Evolutionary conservation across 2,113 vertebrate species (phyloP).

Genomic region (Chaenogobius annularis): DNA sequence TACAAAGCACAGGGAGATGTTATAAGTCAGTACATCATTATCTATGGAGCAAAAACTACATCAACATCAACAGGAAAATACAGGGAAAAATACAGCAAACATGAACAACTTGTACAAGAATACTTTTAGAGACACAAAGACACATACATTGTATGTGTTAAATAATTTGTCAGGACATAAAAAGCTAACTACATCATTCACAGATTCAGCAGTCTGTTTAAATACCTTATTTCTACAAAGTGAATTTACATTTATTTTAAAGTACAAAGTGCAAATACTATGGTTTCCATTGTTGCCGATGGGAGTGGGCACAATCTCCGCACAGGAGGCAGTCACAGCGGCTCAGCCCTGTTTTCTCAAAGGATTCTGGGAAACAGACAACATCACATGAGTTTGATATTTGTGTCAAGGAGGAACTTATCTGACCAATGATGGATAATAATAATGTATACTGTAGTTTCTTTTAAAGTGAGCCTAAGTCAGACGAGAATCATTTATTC

Average conservation of each 20-base stretch:
- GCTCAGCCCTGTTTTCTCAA: constrained; percentile 90
- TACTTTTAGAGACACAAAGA: constrained; percentile 78
- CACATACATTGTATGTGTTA: constrained; percentile 97
- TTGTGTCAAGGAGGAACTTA: not conserved
- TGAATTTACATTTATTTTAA: constrained; percentile 94
- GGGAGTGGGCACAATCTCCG: constrained; percentile 80
- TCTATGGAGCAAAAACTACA: constrained; percentile 53
- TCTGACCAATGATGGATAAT: not conserved
- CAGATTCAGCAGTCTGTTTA: constrained; percentile 92
- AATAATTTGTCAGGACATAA: constrained; percentile 76
- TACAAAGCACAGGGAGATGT: constrained; percentile 54
- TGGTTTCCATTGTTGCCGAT: constrained; percentile 83
- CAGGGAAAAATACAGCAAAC: constrained; percentile 71
- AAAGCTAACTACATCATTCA: constrained; percentile 86
- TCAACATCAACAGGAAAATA: constrained; percentile 50
- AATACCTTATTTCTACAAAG: constrained; percentile 96
- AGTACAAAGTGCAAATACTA: constrained; percentile 99
- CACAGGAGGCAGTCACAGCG: constrained; percentile 54
- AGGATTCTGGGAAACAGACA: constrained; percentile 75
- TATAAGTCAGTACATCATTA: constrained; percentile 55
- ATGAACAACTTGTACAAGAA: constrained; percentile 80
- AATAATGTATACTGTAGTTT: not conserved
- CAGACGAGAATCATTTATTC: not conserved
- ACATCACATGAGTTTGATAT: constrained; percentile 3
- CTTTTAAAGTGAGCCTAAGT: not conserved